Conservation (phyloP, 2,797 vertebrate species). For the Ptychobarbus kaznakovi region DNA sequence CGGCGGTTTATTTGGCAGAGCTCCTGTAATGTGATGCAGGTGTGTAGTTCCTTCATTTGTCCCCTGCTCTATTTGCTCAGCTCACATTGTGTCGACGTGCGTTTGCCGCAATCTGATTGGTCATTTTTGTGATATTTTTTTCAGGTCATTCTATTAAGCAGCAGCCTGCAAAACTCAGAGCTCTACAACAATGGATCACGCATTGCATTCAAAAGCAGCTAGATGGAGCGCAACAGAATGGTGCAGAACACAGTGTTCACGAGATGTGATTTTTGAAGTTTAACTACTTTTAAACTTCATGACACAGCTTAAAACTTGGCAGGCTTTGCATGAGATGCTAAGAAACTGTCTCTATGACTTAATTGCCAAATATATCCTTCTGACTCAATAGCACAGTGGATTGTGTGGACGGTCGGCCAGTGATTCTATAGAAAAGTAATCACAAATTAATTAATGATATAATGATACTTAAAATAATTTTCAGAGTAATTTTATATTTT, state of each 20-base stretch:
- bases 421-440: not conserved
- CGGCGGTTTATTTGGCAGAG: constrained; percentile 13
- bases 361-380: not conserved
- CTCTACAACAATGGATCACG: constrained; percentile 4
- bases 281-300: constrained; percentile 18
- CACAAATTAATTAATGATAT: not conserved
- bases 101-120: constrained; percentile 15
- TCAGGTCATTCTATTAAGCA: constrained; percentile 17
- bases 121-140: not conserved
- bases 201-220: constrained; percentile 4
- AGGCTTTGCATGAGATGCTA: not conserved
- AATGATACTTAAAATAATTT: not conserved
- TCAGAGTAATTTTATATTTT: too few relatives aligned
- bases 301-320: not conserved
- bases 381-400: not conserved
- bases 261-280: not conserved
- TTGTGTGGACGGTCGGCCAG: not conserved
- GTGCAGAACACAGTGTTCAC: not conserved
- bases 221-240: constrained; percentile 7
- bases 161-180: not conserved
- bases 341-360: not conserved
- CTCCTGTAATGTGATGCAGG: constrained; percentile 32
- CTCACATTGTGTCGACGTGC: not conserved
- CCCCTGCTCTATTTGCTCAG: constrained; percentile 26
- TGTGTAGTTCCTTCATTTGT: constrained; percentile 45